Base-by-base conservation (phyloP, 2,888 invertebrate genomes). In the Heliconius aoede region DNA sequence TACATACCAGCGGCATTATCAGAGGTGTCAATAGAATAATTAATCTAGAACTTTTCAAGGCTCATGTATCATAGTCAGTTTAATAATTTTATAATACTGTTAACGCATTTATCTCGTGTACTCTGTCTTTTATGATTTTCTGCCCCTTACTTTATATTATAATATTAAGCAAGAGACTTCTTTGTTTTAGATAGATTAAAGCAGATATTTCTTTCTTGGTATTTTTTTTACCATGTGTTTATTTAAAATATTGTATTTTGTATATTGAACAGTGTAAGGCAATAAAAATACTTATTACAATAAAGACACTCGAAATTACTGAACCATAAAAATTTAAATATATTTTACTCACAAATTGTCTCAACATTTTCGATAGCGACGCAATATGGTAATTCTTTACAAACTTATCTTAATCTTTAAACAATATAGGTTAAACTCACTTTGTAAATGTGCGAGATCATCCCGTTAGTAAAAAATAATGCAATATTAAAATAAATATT, bases 21-120 rank as follows among this genome's bases (percentile, higher is more conserved):
- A 30, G 51, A 68, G n/a, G 24, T 64, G 32, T n/a, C 30, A 51
- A 68, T 30, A 69, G n/a, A 28, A 28, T 55, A 30, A 55, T 51
- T 69, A 69, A 69, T 69, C 55, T 69, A 55, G 69, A 69, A 69
- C 30, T 69, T 51, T 55, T 55, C 69, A 69, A 55, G 69, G 65
- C 36, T 55, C n/a, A 30, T 69, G 15, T 32, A 5, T n/a, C 30
- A 55, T 55, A 30, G 30, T 55, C 18, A 55, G 8, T 9, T 30
- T 30, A 30, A 69, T 51, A 55, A 30, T 69, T 30, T 55, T 24
- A 55, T 55, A 69, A 11, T 46, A n/a, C 36, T 3, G n/a, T 18
- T 65, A 11, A 36, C 24, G 3, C 3, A 15, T 24, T 60, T 24
- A 65, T 8, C 13, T 65, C 8, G 15, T 24, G 5, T n/a, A 7